Evolutionary conservation across 2,888 invertebrate species (phyloP), one percentile per base, ranked within the genome.

Genomic region (Endotricha flammealis): DNA sequence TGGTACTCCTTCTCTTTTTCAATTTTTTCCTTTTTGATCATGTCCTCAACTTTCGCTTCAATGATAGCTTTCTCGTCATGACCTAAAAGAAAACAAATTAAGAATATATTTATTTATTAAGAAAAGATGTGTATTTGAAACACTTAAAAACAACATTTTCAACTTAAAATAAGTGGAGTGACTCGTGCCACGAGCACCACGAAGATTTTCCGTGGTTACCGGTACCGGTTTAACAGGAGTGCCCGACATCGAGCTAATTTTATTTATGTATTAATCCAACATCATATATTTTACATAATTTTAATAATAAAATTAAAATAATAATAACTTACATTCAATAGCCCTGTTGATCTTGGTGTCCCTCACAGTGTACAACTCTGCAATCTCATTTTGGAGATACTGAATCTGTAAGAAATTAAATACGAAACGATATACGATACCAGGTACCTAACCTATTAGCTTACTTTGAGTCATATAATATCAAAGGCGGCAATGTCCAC

Each of bases 1-100:
- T 92, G 90, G 69, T 91, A 95, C 42, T 93, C 91, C 17, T 90
- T 65, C 23, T 92, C 90, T 31, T 93, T 77, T 37, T 89, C 85
- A 13, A 91, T 78, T 47, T 88, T 90, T 57, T 95, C 93, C 28
- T 89, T 89, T 38, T 92, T 91, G 9, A 94, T 64, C 58, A 93
- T 91, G 44, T 91, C 89, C 17, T 92, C 90, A 5, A 96, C 83
- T 69, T 92, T 90, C 1, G 88, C 89, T 46, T 81, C 77, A 8
- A 87, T 83, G 1, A 87, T 60, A 0, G 63, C 69, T 53, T 83
- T 78, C 5, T 80, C 75, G 44, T 88, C 85, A 41, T 67, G 71
- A 41, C 81, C 87, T 86, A 41, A 6, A 55, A 50, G 12, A 29
- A 4, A 23, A 22, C 32, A 36, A 25, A 11, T 14, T 9, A n/a